Evolutionary conservation across 1,140 invertebrate genomes (phyloP).

Genomic region (Helicoverpa zea): DNA sequence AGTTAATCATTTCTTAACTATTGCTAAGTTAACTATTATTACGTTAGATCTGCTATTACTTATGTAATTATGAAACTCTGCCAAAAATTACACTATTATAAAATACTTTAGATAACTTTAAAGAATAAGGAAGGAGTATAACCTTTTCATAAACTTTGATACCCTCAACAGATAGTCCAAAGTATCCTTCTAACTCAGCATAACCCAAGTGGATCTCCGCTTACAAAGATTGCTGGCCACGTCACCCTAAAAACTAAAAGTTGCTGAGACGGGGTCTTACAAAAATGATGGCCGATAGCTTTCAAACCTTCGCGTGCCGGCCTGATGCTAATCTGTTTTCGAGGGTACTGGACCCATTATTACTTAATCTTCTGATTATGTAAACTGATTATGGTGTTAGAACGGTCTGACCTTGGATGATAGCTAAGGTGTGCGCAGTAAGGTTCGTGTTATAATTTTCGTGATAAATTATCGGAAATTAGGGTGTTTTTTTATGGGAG

Average conservation of each 20-base stretch:
- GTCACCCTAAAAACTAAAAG: conserved; percentile 11
- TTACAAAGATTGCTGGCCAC: conserved; percentile 6
- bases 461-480: not conserved
- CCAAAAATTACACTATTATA: no score
- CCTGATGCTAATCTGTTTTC: conserved; percentile 32
- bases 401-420: conserved; percentile 31
- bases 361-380: conserved; percentile 45
- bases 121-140: not conserved
- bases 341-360: conserved; percentile 42
- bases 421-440: not conserved
- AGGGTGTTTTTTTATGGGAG: not conserved
- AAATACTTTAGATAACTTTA: no score
- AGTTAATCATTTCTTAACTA: no score
- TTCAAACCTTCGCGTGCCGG: conserved; percentile 31
- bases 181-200: conserved; percentile 16
- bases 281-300: conserved; percentile 35
- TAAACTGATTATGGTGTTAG: conserved; percentile 36
- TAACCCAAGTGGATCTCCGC: conserved; percentile 26
- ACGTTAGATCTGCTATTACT: no score
- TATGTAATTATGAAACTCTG: no score
- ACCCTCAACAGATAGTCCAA: not conserved
- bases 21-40: no score
- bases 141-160: not conserved
- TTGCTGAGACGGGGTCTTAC: conserved; percentile 5
- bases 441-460: not conserved